These are phyloP conservation scores for Anguilla rostrata DNA, from an alignment of 2,113 vertebrate genomes.

Conservation along the genomic window DNA sequence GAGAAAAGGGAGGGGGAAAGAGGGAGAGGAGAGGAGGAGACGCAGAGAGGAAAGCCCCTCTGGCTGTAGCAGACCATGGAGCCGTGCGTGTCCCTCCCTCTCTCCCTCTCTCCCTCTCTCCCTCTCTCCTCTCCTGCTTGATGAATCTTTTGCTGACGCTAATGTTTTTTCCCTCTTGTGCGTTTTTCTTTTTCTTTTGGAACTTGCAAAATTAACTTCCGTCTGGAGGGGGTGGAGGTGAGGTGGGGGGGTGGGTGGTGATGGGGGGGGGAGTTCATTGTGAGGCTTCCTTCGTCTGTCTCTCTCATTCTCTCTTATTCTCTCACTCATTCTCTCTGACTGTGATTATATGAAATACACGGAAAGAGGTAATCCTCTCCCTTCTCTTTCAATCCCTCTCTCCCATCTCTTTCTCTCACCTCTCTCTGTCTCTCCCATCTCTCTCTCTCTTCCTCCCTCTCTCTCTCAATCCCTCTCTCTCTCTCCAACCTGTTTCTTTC, in stretches of 20 bases:
- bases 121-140: slow-evolving; percentile 52
- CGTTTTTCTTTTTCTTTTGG: slow-evolving; percentile 41
- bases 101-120: not conserved
- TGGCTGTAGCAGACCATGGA: slow-evolving; percentile 54
- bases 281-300: not conserved
- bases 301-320: not conserved
- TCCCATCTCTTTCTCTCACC: not conserved
- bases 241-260: not conserved
- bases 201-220: slow-evolving; percentile 58
- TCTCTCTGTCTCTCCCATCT: not conserved
- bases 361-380: slow-evolving; percentile 32
- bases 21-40: slow-evolving; percentile 16
- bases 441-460: not conserved
- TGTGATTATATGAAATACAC: not conserved
- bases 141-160: slow-evolving; percentile 63
- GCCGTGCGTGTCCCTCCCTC: slow-evolving; percentile 37
- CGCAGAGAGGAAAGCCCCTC: slow-evolving; percentile 48
- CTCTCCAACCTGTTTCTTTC: not conserved
- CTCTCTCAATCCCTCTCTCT: not conserved
- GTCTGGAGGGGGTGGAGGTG: slow-evolving; percentile 47
- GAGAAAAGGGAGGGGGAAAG: not conserved
- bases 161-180: slow-evolving; percentile 34
- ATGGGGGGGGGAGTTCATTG: not conserved
- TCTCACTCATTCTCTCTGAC: not conserved
- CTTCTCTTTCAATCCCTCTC: not conserved